Evolutionary conservation across 2,113 vertebrate species (phyloP).

Genomic region (Lepus europaeus): DNA sequence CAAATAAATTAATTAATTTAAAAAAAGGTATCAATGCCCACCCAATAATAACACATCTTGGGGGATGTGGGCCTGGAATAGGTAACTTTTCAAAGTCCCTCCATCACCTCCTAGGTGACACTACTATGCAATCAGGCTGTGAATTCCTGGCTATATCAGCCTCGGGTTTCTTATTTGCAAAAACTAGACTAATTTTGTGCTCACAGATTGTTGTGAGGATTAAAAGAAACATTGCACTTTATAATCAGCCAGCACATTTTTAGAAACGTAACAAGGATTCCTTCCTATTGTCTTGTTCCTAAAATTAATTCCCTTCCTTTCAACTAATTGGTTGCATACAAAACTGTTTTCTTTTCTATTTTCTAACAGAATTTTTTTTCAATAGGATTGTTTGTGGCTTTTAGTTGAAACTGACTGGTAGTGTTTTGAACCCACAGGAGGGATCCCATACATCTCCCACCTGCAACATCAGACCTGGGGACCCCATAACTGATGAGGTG

Average conservation of each 20-base stretch:
- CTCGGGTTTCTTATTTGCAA: background rate
- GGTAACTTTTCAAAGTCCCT: background rate
- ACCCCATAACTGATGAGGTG: background rate
- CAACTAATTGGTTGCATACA: background rate
- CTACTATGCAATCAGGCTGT: background rate
- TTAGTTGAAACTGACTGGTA: slow-evolving; percentile 4
- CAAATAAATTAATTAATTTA: background rate
- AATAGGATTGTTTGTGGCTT: slow-evolving; percentile 10
- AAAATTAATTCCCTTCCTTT: slow-evolving; percentile 25
- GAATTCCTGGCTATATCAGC: background rate
- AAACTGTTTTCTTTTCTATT: slow-evolving; percentile 49
- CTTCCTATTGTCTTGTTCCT: background rate
- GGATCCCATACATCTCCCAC: background rate
- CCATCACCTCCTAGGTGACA: background rate
- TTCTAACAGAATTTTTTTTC: slow-evolving; percentile 10
- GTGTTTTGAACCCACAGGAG: background rate
- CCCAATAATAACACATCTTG: background rate
- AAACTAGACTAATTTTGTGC: slow-evolving; percentile 5
- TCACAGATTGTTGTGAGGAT: background rate
- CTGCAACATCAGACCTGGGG: background rate
- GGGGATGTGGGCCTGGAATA: background rate
- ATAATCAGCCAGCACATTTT: slow-evolving; percentile 6
- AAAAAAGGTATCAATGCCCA: background rate
- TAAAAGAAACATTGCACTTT: background rate
- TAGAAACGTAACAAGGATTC: slow-evolving; percentile 38